Percentiles rank a stretch among this genome's conserved stretches.
phyloP scores from a whole-genome alignment of 2,797 vertebrate genomes.

The Gallinago solitaria region DNA sequence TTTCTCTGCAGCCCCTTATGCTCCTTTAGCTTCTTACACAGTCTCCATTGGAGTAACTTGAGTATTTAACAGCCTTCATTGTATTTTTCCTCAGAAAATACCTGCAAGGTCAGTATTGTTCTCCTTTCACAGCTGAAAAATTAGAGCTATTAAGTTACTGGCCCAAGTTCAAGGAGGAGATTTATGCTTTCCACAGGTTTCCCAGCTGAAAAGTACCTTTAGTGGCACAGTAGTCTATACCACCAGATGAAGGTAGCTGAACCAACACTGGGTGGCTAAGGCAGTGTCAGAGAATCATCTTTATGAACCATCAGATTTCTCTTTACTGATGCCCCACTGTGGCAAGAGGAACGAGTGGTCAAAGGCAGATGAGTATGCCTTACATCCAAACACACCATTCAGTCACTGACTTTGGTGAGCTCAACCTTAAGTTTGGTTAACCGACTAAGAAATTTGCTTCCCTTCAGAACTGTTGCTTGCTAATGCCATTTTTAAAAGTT shows the following conservation, averaged over 20 bases:
- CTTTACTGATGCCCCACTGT: neutral
- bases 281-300: neutral
- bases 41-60: neutral
- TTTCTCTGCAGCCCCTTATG: neutral
- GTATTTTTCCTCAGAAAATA: neutral
- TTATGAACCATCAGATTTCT: neutral
- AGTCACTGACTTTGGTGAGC: neutral
- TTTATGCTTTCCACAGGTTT: neutral
- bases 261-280: too few species aligned
- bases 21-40: neutral
- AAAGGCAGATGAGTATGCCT: neutral
- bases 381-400: neutral
- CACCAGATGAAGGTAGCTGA: neutral
- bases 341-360: neutral
- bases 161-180: neutral
- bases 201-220: neutral
- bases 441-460: neutral
- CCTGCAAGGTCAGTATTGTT: neutral
- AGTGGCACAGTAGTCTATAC: neutral
- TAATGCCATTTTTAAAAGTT: neutral
- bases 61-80: neutral
- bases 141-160: neutral
- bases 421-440: neutral
- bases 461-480: neutral
- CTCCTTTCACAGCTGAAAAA: neutral